Evolutionary conservation across 2,113 vertebrate genomes (phyloP).

Genomic region (Mirza zaza): DNA sequence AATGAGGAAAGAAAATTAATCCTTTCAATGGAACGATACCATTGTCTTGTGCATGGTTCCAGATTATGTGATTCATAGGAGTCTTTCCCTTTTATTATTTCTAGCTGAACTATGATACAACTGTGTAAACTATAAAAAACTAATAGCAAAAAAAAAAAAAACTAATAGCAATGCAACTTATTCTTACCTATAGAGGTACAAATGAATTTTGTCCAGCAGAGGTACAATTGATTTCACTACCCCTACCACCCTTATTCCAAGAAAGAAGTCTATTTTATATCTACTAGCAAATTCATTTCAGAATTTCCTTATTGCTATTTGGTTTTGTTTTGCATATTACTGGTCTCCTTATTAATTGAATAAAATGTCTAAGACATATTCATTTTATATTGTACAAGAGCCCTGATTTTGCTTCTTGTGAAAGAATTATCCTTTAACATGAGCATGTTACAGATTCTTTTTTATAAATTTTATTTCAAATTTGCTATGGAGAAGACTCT

Average conservation of each 20-base stretch:
- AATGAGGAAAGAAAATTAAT: not conserved
- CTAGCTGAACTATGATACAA: not conserved
- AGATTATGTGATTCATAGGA: not conserved
- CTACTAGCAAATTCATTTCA: not conserved
- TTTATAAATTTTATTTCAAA: conserved; percentile 26
- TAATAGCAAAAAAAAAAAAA: too few species aligned
- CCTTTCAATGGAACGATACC: not conserved
- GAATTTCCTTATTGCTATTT: not conserved
- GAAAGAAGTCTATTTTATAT: not conserved
- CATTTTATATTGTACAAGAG: not conserved
- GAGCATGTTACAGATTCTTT: not conserved
- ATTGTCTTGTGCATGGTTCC: not conserved
- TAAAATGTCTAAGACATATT: not conserved
- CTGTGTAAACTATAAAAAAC: not conserved
- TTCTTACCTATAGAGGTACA: not conserved
- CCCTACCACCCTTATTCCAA: not conserved
- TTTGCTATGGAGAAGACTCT: not conserved
- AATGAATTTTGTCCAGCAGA: not conserved
- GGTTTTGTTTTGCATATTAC: not conserved
- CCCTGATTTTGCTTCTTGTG: not conserved
- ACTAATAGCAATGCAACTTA: too few species aligned
- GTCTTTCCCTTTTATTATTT: not conserved
- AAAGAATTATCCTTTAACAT: conserved; percentile 18
- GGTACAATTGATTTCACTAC: not conserved
- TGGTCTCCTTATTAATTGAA: not conserved